phyloP scores from a whole-genome alignment of 2,888 invertebrate genomes.

The Julus scandinavius region DNA sequence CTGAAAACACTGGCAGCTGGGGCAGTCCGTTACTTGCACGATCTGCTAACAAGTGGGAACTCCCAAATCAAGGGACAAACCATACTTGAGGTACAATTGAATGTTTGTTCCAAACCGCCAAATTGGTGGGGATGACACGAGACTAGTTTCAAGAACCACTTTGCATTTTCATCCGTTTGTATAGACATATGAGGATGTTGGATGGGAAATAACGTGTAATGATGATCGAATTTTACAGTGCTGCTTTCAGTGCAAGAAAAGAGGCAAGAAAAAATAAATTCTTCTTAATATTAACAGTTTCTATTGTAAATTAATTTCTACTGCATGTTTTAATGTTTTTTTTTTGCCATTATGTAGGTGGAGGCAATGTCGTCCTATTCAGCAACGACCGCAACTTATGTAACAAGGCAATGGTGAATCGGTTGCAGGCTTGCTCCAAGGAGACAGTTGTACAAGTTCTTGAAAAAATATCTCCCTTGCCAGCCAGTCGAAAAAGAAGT shows the following conservation, averaged over 20 bases:
- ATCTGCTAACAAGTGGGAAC: conserved; percentile 19
- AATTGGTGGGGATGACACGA: neutral
- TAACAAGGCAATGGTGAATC: conserved; percentile 64
- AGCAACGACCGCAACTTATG: conserved; percentile 67
- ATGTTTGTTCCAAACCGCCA: neutral
- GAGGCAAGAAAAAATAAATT: conserved; percentile 59
- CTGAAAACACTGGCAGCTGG: conserved; percentile 57
- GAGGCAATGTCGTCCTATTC: conserved; percentile 61
- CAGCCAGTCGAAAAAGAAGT: conserved; percentile 6
- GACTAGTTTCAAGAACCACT: neutral
- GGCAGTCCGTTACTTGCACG: conserved; percentile 54
- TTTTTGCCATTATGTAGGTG: conserved; percentile 61
- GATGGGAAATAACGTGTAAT: conserved; percentile 63
- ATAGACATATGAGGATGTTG: conserved; percentile 19
- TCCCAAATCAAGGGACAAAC: conserved; percentile 55
- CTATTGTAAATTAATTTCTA: neutral
- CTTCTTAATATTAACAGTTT: neutral
- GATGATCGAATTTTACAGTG: conserved; percentile 69
- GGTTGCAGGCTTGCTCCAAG: conserved; percentile 55
- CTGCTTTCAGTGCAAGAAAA: conserved; percentile 66
- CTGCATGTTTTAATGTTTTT: conserved; percentile 60
- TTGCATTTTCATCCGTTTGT: neutral
- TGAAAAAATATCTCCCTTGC: neutral
- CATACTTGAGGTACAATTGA: conserved; percentile 48
- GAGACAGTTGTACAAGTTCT: neutral